phyloP scores from a whole-genome alignment of 2,888 invertebrate genomes.

The Mythimna vitellina region DNA sequence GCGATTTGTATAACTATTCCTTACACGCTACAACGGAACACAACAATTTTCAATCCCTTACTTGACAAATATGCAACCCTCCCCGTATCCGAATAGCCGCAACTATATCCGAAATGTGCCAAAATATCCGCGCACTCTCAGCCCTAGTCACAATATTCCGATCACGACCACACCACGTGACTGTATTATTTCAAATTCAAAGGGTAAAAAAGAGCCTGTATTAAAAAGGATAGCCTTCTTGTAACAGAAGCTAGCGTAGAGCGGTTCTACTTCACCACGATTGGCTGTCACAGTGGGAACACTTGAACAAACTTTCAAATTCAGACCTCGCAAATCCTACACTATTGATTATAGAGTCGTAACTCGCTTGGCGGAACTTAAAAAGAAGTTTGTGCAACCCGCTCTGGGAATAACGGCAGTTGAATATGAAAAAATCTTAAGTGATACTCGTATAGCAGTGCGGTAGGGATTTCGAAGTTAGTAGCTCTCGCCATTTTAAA shows the following conservation, averaged over 20 bases:
- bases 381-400: conserved; percentile 36
- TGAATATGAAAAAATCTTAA: conserved; percentile 75
- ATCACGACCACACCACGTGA: conserved; percentile 81
- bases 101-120: conserved; percentile 35
- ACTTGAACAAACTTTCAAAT: conserved; percentile 50
- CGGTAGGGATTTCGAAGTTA: conserved; percentile 54
- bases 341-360: conserved; percentile 21
- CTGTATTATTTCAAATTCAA: conserved; percentile 87
- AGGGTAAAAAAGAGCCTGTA: conserved; percentile 81
- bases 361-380: conserved; percentile 38
- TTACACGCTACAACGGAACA: conserved; percentile 9
- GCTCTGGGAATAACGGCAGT: conserved; percentile 68
- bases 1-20: conserved; percentile 27
- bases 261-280: conserved; percentile 66
- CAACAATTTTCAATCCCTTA: conserved; percentile 41
- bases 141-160: conserved; percentile 70
- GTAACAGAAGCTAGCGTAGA: conserved; percentile 67
- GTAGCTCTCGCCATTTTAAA: conserved; percentile 50
- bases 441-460: conserved; percentile 65
- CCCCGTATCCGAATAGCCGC: conserved; percentile 44
- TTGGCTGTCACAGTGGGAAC: conserved; percentile 69
- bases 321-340: conserved; percentile 30
- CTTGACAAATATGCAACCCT: conserved; percentile 45
- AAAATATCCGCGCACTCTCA: conserved; percentile 51
- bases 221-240: conserved; percentile 81